Base-by-base conservation (phyloP, 1,140 invertebrate species). In the Trichomalopsis sarcophagae region DNA sequence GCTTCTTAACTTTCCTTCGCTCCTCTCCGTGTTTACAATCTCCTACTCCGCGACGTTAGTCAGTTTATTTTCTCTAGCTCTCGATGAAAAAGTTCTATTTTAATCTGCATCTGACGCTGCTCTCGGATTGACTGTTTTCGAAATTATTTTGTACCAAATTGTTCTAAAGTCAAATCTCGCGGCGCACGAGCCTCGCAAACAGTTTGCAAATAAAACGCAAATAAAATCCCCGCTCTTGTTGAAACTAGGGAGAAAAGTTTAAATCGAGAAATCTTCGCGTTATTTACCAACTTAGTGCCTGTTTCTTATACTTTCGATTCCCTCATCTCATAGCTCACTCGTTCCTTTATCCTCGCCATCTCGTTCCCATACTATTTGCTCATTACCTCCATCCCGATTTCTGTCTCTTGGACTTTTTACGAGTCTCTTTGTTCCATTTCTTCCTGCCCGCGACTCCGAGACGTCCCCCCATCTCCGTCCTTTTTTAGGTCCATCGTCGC, bases 401-500 rank as follows among this genome's bases (percentile, higher is more conserved):
- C 73, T 85, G 75, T 66, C 77, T 66, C 81, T 85, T 69, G 75
- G 55, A 79, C 77, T 69, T 81, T 82, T 81, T 82, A 69, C 82
- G 76, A 74, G 75, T 74, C 7, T 84, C 81, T 79, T 77, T 81
- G 75, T 86, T 88, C 82, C 78, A 84, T 30, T 78, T 75, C 69
- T 76, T 77, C 81, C 76, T 47, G 21, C 36, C 44, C 69, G 36
- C 9, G 50, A 55, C 77, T 66, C 40, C 47, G 71, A 82, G 81
- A 75, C 81, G 83, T 86, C 71, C 36, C 74, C 62, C 27, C 33
- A 23, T 44, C 75, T 47, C 66, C 69, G 55, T 50, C 47, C 21
- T 81, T 84, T 75, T 69, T 27, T 47, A 17, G 47, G 27, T 73
- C 87, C 76, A 55, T 73, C 73, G 33, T 44, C 23, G 76, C 14